Percentiles rank a stretch among this genome's conserved stretches.
phyloP scores from a whole-genome alignment of 2,797 vertebrate genomes.

The Atherinosoma microstoma region DNA sequence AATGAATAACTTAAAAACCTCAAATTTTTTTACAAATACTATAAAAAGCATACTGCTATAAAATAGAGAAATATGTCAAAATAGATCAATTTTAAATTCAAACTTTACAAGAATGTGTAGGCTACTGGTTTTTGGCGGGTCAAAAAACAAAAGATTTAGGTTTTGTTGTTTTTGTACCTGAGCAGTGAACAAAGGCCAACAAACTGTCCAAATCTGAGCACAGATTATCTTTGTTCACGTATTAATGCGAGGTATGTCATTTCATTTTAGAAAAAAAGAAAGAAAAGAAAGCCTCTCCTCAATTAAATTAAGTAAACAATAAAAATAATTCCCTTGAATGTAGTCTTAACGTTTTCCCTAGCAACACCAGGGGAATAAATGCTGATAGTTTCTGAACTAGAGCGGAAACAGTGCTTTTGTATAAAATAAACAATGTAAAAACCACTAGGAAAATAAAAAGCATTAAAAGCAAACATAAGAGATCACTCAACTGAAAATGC shows the following conservation, averaged over 20 bases:
- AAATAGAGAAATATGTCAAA: constrained; percentile 81
- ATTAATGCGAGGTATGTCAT: constrained; percentile 69
- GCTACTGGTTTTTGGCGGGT: constrained; percentile 71
- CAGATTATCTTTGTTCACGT: constrained; percentile 64
- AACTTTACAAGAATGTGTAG: constrained; percentile 78
- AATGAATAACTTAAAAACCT: constrained; percentile 80
- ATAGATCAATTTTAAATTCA: constrained; percentile 76
- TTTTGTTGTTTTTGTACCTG: constrained; percentile 67
- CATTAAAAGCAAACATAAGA: constrained; percentile 63
- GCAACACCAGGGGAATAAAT: constrained; percentile 68
- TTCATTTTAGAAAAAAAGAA: constrained; percentile 43
- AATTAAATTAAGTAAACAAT: constrained; percentile 68
- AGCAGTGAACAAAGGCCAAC: constrained; percentile 73
- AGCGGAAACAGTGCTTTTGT: constrained; percentile 57
- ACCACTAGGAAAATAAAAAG: constrained; percentile 66
- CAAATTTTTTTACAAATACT: constrained; percentile 78
- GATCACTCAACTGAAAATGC: constrained; percentile 52
- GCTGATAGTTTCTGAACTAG: constrained; percentile 56
- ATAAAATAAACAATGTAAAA: constrained; percentile 66
- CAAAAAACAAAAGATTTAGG: constrained; percentile 48
- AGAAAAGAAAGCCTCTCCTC: constrained; percentile 52
- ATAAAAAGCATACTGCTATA: constrained; percentile 81
- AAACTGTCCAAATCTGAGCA: constrained; percentile 65
- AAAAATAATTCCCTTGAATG: constrained; percentile 64
- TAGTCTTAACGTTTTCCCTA: constrained; percentile 60